Percentiles rank a stretch among this genome's conserved stretches.
Conservation (phyloP, 1,140 invertebrate species). For the Saccostrea cuccullata region DNA sequence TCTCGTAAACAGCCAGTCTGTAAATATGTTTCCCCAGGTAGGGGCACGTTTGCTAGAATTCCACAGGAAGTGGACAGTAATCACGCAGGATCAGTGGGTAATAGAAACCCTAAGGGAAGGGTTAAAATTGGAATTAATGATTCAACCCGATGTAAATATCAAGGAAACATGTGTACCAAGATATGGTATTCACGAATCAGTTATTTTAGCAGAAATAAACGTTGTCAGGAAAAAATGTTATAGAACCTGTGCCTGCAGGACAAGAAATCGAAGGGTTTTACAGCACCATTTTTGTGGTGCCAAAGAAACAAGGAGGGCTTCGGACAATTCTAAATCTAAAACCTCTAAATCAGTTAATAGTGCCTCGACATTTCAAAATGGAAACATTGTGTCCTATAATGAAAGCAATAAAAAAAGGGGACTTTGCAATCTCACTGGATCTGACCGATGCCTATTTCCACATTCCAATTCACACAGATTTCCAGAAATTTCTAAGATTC, state of each 20-base stretch:
- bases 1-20: too few relatives aligned
- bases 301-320: not conserved
- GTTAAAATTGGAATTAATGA: not conserved
- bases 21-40: too few relatives aligned
- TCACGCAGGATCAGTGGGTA: too few relatives aligned
- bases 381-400: not conserved
- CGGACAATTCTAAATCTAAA: not conserved
- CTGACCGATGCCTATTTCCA: too few relatives aligned
- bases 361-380: not conserved
- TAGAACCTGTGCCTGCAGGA: not conserved
- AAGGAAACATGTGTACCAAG: not conserved
- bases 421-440: too few relatives aligned
- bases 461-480: too few relatives aligned
- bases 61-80: too few relatives aligned
- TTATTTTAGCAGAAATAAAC: not conserved
- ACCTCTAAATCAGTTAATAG: not conserved
- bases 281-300: not conserved
- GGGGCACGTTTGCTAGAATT: too few relatives aligned
- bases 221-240: not conserved
- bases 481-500: too few relatives aligned
- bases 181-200: not conserved
- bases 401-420: not conserved
- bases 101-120: not conserved
- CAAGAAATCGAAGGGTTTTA: not conserved
- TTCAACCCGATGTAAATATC: not conserved